Percentiles rank a stretch among this genome's conserved stretches.
phyloP scores from a whole-genome alignment of 2,113 vertebrate species.

The Catharus bicknelli region DNA sequence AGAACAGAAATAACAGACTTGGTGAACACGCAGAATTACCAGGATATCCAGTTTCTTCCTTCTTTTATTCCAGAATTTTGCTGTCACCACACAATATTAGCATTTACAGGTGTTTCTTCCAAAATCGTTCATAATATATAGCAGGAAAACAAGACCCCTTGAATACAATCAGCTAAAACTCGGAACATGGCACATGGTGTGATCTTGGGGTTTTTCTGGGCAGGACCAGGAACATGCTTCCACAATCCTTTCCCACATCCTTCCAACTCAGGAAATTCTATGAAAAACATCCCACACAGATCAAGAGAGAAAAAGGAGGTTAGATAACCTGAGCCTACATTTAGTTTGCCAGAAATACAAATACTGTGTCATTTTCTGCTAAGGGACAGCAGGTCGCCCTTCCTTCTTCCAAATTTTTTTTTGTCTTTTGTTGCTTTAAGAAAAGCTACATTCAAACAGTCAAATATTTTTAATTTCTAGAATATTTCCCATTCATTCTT shows the following conservation, averaged over 20 bases:
- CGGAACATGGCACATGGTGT: background rate
- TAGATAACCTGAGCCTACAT: background rate
- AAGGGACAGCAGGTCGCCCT: background rate
- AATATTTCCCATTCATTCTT: background rate
- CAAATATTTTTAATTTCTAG: background rate
- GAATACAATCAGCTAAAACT: background rate
- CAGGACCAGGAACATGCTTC: background rate
- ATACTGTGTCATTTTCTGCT: background rate
- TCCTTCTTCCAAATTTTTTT: background rate
- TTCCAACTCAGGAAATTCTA: background rate
- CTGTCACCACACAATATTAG: background rate
- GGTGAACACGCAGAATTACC: slow-evolving; percentile 49
- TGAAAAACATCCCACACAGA: background rate
- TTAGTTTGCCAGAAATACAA: background rate
- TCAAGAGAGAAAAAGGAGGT: background rate
- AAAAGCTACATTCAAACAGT: background rate
- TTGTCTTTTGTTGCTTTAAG: background rate
- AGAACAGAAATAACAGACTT: slow-evolving; percentile 79
- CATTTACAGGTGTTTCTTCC: background rate
- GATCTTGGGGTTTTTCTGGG: background rate
- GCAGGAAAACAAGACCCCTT: background rate
- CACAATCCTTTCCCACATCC: background rate
- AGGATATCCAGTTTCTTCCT: slow-evolving; percentile 50
- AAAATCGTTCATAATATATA: background rate
- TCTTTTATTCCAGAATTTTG: background rate